Evolutionary conservation across 2,797 vertebrate genomes (phyloP).

Genomic region (Arrhamphus sclerolepis): DNA sequence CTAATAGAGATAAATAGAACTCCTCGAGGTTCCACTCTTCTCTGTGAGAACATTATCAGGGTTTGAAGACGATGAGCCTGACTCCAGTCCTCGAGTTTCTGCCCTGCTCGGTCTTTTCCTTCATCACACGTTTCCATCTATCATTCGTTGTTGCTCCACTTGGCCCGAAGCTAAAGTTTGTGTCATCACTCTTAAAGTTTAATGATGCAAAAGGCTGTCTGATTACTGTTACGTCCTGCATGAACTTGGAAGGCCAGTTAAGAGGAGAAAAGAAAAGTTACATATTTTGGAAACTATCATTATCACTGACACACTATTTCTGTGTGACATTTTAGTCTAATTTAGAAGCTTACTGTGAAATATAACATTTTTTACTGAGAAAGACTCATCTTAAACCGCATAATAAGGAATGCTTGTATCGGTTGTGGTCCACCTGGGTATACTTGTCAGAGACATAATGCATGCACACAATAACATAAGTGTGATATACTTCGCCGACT

Average conservation of each 20-base stretch:
- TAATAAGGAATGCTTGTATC: no score
- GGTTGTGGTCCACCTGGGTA: no score
- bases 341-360: no score
- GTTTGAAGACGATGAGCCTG: slow-evolving; percentile 20
- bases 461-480: no score
- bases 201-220: slow-evolving; percentile 23
- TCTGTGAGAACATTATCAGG: slow-evolving; percentile 76
- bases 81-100: slow-evolving; percentile 52
- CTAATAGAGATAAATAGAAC: slow-evolving; percentile 79
- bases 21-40: slow-evolving; percentile 68
- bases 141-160: slow-evolving; percentile 27
- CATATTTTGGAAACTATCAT: no score
- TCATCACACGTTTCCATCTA: slow-evolving; percentile 8
- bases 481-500: neutral
- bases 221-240: slow-evolving; percentile 31
- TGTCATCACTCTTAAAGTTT: slow-evolving; percentile 38
- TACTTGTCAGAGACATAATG: no score
- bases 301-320: neutral
- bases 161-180: slow-evolving; percentile 19
- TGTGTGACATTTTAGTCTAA: slow-evolving; percentile 9
- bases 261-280: no score
- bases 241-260: slow-evolving; percentile 12
- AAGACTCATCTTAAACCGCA: neutral
- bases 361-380: no score
- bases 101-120: slow-evolving; percentile 21